Base-by-base conservation (phyloP, 2,797 vertebrate genomes). In the Selene dorsalis region DNA sequence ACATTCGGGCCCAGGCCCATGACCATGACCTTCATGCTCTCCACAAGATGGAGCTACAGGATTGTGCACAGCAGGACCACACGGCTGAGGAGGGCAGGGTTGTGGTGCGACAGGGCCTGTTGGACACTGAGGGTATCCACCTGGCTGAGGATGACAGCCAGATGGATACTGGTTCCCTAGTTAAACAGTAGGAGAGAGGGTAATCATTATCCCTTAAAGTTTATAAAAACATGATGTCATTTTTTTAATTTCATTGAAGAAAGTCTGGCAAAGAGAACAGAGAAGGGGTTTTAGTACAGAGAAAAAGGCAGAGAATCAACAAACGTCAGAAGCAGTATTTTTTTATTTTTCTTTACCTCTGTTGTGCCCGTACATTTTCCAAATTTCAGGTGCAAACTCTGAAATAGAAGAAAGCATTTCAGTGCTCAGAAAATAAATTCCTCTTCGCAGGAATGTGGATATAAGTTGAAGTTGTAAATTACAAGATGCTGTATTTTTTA, bases 291-390 rank as follows among this genome's bases (percentile, higher is more conserved):
- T 43, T 17, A 6, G 17, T 20, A 2, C 43, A 28, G 8, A 14
- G 17, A 67, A 22, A 50, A 43, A 59, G 32, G 32, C 35, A 18
- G 17, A 43, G 5, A 61, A 18, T 6, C 20, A 50, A 50, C 48
- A 26, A 28, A 26, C 50, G 1, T 10, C 1, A 57, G 1, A 13
- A 4, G 43, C 2, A 18, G 16, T 47, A 4, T 17, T 3, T 62
- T n/a, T 11, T 20, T 41, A n/a, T n/a, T n/a, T n/a, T n/a, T n/a
- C n/a, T n/a, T 84, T 85, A 91, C 87, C 84, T 77, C 52, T 2
- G 9, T 75, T 82, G 2, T 77, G 18, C 2, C 77, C 18, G 2
- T 0, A 87, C 89, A 91, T 90, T 66, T 80, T 80, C 35, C 11
- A 73, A 66, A 41, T 20, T 32, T 43, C 22, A 45, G 38, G 53